Evolutionary conservation across 2,113 vertebrate species (phyloP).

Genomic region (Podarcis muralis): DNA sequence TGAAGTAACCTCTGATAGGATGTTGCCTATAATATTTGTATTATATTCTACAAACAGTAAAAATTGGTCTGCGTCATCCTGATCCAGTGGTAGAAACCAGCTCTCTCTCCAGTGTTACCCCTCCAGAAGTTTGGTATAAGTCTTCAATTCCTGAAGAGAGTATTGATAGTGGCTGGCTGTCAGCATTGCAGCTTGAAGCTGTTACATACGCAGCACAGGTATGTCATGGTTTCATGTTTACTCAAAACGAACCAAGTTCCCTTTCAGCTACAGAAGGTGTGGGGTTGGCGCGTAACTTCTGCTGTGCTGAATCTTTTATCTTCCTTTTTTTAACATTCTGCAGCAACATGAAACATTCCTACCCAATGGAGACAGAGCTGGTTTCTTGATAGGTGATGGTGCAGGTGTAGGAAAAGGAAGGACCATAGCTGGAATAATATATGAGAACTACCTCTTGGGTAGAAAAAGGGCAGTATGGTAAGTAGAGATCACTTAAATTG

Average conservation of each 20-base stretch:
- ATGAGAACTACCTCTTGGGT: slow-evolving; percentile 96
- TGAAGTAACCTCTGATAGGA: slow-evolving; percentile 13
- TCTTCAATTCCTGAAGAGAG: slow-evolving; percentile 93
- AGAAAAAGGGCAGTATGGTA: slow-evolving; percentile 98
- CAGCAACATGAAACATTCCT: slow-evolving; percentile 99
- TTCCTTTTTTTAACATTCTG: slow-evolving; percentile 32
- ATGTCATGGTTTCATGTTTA: slow-evolving; percentile 1
- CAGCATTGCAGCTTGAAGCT: slow-evolving; percentile 95
- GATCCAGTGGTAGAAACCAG: slow-evolving; percentile 98
- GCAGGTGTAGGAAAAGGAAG: slow-evolving; percentile 98
- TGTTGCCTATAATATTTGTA: slow-evolving; percentile 7
- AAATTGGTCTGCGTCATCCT: slow-evolving; percentile 92
- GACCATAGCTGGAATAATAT: slow-evolving; percentile 96
- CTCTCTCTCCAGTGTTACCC: slow-evolving; percentile 94
- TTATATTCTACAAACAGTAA: slow-evolving; percentile 77
- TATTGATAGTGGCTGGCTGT: slow-evolving; percentile 94
- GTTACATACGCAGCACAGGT: slow-evolving; percentile 97
- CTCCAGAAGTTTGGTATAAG: slow-evolving; percentile 97
- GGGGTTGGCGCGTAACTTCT: neutral
- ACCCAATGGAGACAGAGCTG: slow-evolving; percentile 92
- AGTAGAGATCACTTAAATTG: slow-evolving; percentile 57
- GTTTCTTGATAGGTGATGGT: slow-evolving; percentile 96
- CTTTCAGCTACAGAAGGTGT: neutral
- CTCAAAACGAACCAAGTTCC: neutral
- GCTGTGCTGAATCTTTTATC: too few relatives aligned